A percentile compares a stretch with the other conserved stretches of the same genome.
Conservation (phyloP, 92 coral and sea anemone genomes). For the Porites lobata region DNA sequence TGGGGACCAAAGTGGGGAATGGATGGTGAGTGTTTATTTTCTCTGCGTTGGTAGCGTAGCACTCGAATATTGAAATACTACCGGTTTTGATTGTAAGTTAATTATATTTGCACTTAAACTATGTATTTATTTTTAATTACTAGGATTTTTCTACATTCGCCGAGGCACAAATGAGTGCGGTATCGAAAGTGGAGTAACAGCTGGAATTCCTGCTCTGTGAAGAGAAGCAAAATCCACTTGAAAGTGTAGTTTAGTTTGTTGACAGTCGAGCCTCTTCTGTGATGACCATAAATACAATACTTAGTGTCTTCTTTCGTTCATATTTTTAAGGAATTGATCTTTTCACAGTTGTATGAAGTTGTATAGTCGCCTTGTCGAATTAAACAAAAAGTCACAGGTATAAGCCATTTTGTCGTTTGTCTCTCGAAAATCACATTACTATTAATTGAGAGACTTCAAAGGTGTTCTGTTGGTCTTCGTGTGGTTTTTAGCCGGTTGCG, state of each 20-base stretch:
- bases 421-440: too few relatives aligned
- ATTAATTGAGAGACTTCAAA: too few relatives aligned
- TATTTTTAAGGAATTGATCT: too few relatives aligned
- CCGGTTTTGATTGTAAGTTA: too few relatives aligned
- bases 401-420: too few relatives aligned
- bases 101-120: too few relatives aligned
- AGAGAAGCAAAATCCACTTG: background rate
- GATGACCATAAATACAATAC: background rate
- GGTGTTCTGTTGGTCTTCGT: too few relatives aligned
- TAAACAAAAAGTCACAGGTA: too few relatives aligned
- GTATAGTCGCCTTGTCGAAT: background rate
- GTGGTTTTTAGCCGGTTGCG: too few relatives aligned
- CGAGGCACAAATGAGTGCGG: slow-evolving; percentile 91
- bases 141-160: slow-evolving; percentile 84
- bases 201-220: slow-evolving; percentile 74
- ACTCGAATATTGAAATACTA: too few relatives aligned
- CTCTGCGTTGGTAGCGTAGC: background rate
- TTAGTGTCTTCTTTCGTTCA: background rate
- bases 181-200: slow-evolving; percentile 86
- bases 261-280: background rate
- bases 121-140: background rate
- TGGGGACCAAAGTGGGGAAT: slow-evolving; percentile 94
- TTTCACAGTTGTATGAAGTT: too few relatives aligned
- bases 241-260: background rate
- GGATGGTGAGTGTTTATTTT: slow-evolving; percentile 62